Base-by-base conservation (phyloP, 2,888 invertebrate species). In the Apoda limacodes region DNA sequence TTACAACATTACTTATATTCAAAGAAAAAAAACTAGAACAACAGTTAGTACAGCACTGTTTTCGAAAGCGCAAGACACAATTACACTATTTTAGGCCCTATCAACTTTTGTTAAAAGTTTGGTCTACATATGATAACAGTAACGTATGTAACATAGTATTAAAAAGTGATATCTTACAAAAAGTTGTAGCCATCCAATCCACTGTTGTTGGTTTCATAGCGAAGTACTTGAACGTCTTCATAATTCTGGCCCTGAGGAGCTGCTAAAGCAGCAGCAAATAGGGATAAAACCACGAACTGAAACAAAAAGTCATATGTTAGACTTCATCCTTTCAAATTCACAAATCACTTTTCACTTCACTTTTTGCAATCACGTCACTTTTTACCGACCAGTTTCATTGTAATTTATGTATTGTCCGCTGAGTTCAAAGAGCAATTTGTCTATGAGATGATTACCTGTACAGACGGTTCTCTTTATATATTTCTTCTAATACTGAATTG, bases 131-230 rank as follows among this genome's bases (percentile, higher is more conserved):
- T 4, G n/a, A 19, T 24, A 11, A 12, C 9, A 14, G 11, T 10
- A 4, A 15, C n/a, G n/a, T n/a, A n/a, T n/a, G n/a, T n/a, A n/a
- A n/a, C n/a, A n/a, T n/a, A n/a, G n/a, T 11, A 11, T 14, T 5
- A 13, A 13, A 23, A 9, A 23, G 3, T 9, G 29, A 26, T n/a
- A 28, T 48, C 78, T 80, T 68, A 84, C 84, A 69, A 76, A 44
- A 83, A 87, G 41, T 66, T 82, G 61, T 86, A 87, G 28, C 81
- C 68, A 42, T 82, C 83, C 13, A 82, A 54, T 28, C 85, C 86
- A 40, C 80, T 76, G 40, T 87, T 87, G 55, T 87, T 82, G 36
- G 74, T 69, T 23, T 87, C 86, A 50, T 84, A 85, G 40, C 83
- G 83, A 27, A 86, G 42, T 40, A 88, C 75, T 50, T 83, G 82